phyloP scores from a whole-genome alignment of 2,113 vertebrate genomes.

The Oncorhynchus clarkii region DNA sequence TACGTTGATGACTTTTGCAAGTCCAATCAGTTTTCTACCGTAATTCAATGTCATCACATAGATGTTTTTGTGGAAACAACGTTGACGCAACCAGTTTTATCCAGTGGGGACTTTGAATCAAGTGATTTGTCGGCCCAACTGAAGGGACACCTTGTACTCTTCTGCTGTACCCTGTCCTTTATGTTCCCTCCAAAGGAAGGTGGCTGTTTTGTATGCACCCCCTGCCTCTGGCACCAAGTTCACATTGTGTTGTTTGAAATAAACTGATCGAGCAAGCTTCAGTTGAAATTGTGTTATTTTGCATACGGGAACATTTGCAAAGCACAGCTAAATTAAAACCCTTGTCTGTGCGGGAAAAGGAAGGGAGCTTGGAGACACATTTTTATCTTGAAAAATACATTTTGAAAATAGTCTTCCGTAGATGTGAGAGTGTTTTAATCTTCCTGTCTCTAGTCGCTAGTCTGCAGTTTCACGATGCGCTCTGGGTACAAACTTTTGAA shows the following conservation, averaged over 20 bases:
- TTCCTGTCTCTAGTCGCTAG: neutral
- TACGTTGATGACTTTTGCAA: too few relatives aligned
- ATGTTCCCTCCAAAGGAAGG: constrained; percentile 9
- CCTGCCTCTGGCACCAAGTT: constrained; percentile 8
- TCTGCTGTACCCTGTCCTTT: neutral
- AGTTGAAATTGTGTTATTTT: constrained; percentile 1
- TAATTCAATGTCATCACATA: too few relatives aligned
- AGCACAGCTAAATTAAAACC: constrained; percentile 36
- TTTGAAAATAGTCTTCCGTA: neutral
- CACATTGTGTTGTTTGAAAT: constrained; percentile 34
- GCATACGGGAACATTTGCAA: constrained; percentile 35
- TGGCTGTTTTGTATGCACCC: constrained; percentile 25
- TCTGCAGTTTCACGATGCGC: neutral
- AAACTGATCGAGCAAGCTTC: constrained; percentile 20
- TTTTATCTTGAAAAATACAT: constrained; percentile 15
- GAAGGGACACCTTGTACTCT: constrained; percentile 1
- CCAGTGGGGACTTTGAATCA: too few relatives aligned
- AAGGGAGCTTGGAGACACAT: neutral
- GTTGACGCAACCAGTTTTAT: too few relatives aligned
- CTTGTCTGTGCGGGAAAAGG: neutral
- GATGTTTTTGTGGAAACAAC: too few relatives aligned
- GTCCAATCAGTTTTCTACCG: too few relatives aligned
- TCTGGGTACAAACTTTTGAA: too few relatives aligned
- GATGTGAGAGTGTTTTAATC: neutral
- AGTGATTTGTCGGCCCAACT: too few relatives aligned